Percentiles rank a stretch among this genome's conserved stretches.
Evolutionary conservation across 2,888 invertebrate genomes (phyloP).

Genomic region (Calameuta filiformis): DNA sequence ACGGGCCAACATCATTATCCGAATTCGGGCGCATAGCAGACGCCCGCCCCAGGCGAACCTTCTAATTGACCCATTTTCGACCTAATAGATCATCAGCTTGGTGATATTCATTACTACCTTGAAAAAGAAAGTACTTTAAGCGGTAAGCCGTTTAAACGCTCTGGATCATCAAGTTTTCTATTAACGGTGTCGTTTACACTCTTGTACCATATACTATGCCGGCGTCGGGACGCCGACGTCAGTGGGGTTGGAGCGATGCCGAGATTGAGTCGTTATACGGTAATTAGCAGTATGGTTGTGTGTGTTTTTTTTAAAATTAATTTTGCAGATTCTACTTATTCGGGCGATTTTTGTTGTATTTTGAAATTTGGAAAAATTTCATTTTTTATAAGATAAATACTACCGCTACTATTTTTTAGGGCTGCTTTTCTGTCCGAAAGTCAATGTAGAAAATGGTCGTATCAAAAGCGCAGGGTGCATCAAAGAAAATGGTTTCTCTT

Average conservation of each 20-base stretch:
- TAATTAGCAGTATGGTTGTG: too few relatives aligned
- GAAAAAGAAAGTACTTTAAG: constrained; percentile 25
- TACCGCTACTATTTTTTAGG: too few relatives aligned
- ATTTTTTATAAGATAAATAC: too few relatives aligned
- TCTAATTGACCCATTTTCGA: constrained; percentile 53
- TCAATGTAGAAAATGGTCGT: too few relatives aligned
- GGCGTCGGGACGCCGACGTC: too few relatives aligned
- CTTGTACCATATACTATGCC: constrained; percentile 23
- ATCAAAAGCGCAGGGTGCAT: not conserved
- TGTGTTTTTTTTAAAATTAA: too few relatives aligned
- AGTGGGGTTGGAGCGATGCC: too few relatives aligned
- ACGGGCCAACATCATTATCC: constrained; percentile 44
- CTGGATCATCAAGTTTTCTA: constrained; percentile 6
- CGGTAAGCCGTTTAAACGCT: constrained; percentile 2
- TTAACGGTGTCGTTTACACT: constrained; percentile 9
- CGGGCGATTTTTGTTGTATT: too few relatives aligned
- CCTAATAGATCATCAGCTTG: constrained; percentile 51
- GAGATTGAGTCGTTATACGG: too few relatives aligned
- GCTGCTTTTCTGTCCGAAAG: too few relatives aligned
- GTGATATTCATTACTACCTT: constrained; percentile 42
- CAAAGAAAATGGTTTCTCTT: not conserved
- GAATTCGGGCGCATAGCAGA: constrained; percentile 38
- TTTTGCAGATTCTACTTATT: too few relatives aligned
- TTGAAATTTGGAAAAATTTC: too few relatives aligned
- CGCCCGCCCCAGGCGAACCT: constrained; percentile 25